phyloP scores from a whole-genome alignment of 2,113 vertebrate species.

The Psephotus haematonotus region DNA sequence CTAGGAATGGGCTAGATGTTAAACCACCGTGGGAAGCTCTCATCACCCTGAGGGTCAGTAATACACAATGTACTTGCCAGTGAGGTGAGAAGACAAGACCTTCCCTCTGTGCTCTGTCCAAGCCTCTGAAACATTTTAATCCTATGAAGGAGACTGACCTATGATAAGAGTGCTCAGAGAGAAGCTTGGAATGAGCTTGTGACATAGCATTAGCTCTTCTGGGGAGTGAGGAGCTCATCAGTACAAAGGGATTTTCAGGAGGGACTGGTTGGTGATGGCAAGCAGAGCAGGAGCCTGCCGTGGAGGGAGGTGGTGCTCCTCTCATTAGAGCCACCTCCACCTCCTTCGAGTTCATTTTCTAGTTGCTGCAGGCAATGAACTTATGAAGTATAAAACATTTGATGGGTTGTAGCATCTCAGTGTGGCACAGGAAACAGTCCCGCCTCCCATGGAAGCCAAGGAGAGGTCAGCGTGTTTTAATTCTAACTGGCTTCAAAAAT shows the following conservation, averaged over 20 bases:
- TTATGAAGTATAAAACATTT: background rate
- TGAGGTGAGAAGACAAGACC: background rate
- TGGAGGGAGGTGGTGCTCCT: background rate
- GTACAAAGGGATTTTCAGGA: background rate
- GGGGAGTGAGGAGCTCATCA: background rate
- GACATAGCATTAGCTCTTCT: background rate
- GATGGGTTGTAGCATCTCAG: background rate
- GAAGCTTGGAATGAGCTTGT: background rate
- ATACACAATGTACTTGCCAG: background rate
- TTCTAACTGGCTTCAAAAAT: slow-evolving; percentile 21
- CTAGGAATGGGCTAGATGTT: background rate
- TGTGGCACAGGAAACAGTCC: background rate
- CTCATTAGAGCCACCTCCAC: background rate
- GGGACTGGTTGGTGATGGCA: background rate
- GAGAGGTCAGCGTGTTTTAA: background rate
- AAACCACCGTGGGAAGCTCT: background rate
- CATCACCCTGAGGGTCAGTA: background rate
- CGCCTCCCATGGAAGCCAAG: background rate
- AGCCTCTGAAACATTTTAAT: background rate
- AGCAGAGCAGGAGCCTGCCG: background rate
- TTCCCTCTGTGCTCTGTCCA: background rate
- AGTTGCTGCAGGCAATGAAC: background rate
- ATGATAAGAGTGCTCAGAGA: background rate
- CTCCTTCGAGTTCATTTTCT: background rate
- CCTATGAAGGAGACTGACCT: background rate